phyloP scores from a whole-genome alignment of 2,797 vertebrate genomes.

The Toxotes lorentzi region DNA sequence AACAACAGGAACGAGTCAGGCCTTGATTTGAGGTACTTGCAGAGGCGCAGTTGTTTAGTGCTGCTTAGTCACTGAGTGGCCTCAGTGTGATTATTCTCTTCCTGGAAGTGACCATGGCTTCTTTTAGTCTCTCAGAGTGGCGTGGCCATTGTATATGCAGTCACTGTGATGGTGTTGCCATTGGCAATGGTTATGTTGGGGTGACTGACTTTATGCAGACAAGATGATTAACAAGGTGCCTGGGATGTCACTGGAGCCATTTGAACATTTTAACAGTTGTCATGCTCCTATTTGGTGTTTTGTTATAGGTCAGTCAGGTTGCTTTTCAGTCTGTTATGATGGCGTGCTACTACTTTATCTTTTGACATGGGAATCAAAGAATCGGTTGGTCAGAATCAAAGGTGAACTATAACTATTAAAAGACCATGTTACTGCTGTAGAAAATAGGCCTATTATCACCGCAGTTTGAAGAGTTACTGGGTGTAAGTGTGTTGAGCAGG shows the following conservation, averaged over 20 bases:
- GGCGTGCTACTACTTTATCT: not conserved
- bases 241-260: conserved; percentile 1
- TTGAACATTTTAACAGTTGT: not conserved
- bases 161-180: conserved; percentile 6
- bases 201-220: not conserved
- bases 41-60: not conserved
- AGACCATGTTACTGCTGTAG: not conserved
- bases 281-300: not conserved
- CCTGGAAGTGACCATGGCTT: not conserved
- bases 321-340: not conserved
- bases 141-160: not conserved
- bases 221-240: conserved; percentile 29
- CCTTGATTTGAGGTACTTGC: conserved; percentile 13
- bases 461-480: conserved; percentile 3
- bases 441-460: not conserved
- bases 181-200: not conserved
- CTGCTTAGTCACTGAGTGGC: not conserved
- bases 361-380: not conserved
- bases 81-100: conserved; percentile 13
- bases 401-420: not conserved
- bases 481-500: not conserved
- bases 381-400: not conserved
- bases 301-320: not conserved
- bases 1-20: not conserved
- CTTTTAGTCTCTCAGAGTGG: not conserved